phyloP scores from a whole-genome alignment of 2,888 invertebrate genomes.

The Graphium colonna region DNA sequence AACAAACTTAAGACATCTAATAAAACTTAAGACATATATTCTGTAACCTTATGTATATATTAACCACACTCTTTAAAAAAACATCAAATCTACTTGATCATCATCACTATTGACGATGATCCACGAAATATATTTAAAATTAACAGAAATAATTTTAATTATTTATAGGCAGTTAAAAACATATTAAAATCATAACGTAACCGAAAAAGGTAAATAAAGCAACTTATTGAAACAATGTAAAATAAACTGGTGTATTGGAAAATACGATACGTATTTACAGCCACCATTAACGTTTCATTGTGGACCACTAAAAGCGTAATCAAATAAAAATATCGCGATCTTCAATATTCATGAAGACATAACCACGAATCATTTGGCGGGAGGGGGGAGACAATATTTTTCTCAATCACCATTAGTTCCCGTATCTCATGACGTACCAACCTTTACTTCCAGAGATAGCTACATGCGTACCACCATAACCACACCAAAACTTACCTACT shows the following conservation, averaged over 20 bases:
- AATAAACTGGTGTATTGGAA: too few species aligned
- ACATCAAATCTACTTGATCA: too few species aligned
- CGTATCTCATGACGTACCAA: slow-evolving; percentile 71
- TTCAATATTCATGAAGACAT: slow-evolving; percentile 79
- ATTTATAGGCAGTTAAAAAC: too few species aligned
- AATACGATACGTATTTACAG: slow-evolving; percentile 45
- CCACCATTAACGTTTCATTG: slow-evolving; percentile 46
- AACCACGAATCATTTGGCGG: slow-evolving; percentile 69
- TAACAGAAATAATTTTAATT: too few species aligned
- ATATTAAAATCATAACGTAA: too few species aligned
- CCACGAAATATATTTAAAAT: too few species aligned
- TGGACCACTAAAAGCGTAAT: slow-evolving; percentile 48
- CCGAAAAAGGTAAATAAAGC: slow-evolving; percentile 40
- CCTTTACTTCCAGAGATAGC: slow-evolving; percentile 62
- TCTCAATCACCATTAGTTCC: slow-evolving; percentile 78
- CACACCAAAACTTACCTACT: slow-evolving; percentile 57
- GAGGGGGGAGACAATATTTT: slow-evolving; percentile 69
- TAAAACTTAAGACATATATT: too few species aligned
- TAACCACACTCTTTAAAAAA: too few species aligned
- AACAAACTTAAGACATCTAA: too few species aligned
- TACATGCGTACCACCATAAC: slow-evolving; percentile 40
- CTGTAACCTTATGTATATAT: too few species aligned
- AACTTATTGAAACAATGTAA: too few species aligned
- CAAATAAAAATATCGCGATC: slow-evolving; percentile 72
- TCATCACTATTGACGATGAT: too few species aligned